A percentile compares a stretch with the other conserved stretches of the same genome.
Evolutionary conservation across 2,797 vertebrate genomes (phyloP).

Genomic region (Hozukius guyotensis): DNA sequence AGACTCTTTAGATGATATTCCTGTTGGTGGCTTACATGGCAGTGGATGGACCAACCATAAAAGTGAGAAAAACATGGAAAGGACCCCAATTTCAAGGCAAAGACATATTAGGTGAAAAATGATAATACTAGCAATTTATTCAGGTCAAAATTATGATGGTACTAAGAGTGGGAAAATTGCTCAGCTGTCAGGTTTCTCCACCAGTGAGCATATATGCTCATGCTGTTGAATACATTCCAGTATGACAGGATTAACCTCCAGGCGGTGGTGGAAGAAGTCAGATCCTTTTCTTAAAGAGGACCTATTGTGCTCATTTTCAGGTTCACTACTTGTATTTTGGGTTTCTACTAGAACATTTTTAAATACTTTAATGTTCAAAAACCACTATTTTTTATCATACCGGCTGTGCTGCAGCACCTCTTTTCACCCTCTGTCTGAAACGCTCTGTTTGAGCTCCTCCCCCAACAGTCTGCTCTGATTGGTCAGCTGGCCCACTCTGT

Average conservation of each 20-base stretch:
- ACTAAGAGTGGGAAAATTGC: not conserved
- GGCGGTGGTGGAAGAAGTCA: not conserved
- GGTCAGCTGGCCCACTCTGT: too few relatives aligned
- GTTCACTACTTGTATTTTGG: too few relatives aligned
- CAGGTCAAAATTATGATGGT: not conserved
- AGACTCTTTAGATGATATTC: not conserved
- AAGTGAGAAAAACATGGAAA: not conserved
- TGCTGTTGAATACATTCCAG: not conserved
- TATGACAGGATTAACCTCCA: not conserved
- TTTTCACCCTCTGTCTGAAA: too few relatives aligned
- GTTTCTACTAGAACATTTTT: too few relatives aligned
- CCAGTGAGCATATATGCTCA: not conserved
- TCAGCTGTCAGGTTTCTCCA: not conserved
- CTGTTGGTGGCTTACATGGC: not conserved
- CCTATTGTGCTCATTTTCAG: too few relatives aligned
- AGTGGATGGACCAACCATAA: not conserved
- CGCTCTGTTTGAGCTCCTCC: too few relatives aligned
- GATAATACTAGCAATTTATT: not conserved
- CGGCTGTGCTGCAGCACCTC: too few relatives aligned
- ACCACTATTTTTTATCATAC: too few relatives aligned
- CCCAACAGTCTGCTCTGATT: too few relatives aligned
- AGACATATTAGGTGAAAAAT: not conserved
- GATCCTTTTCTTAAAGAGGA: not conserved
- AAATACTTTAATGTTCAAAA: too few relatives aligned
- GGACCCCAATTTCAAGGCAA: not conserved